Base-by-base conservation (phyloP, 2,113 vertebrate genomes). In the Protomyctophum bolini region DNA sequence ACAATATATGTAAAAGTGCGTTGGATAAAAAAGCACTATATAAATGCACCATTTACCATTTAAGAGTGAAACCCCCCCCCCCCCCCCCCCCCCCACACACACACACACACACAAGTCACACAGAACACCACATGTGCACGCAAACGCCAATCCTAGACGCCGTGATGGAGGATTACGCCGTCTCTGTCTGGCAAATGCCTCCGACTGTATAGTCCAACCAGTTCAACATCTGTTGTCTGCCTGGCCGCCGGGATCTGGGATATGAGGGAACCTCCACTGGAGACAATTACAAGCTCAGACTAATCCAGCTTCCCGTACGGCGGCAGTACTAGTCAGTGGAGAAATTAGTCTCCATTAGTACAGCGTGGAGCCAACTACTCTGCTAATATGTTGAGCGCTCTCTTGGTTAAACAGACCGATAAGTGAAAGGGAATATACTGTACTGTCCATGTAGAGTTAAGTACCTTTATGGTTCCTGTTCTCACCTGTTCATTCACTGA, bases 181-280 rank as follows among this genome's bases (percentile, higher is more conserved):
- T 65, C 75, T 83, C 82, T 85, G 70, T 72, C 69, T 66, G 76
- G 63, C 58, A 78, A 63, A 87, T 81, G 85, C 81, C 66, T 77
- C 56, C 21, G 21, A 21, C 21, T 70, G 70, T 68, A 79, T 68
- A 79, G 83, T 66, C 63, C 66, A 21, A 58, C 51, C 64, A 80
- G 58, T 71, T 71, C 63, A 60, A 80, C 83, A 85, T 82, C 80
- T 87, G 82, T 65, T 62, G 75, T 83, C 79, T 82, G 28, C 71
- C 61, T 6, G 58, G 6, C 61, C 45, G 0, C 61, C 47, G 0
- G 62, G 11, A 66, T 63, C 58, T 52, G 56, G 57, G 48, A 7
- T 21, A 51, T n/a, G 2, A 66, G 56, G 8, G 15, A 55, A 70
- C 10, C 58, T 41, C 63, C 14, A 46, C 29, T 57, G 48, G 58